Conservation (phyloP, 2,797 vertebrate species). For the Phrynocephalus guinanensis region DNA sequence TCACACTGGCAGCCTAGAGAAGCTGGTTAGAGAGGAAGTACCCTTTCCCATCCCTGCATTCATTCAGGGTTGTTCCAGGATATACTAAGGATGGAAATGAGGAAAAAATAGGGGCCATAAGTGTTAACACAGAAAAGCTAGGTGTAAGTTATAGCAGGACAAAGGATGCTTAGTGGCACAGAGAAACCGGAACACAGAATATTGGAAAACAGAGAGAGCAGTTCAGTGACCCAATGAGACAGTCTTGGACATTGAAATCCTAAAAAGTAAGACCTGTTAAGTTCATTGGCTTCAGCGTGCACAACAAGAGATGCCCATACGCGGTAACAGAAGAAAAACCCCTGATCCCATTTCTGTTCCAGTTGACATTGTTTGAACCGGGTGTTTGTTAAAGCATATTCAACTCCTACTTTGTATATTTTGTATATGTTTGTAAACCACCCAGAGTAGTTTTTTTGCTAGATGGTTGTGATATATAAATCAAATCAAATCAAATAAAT, state of each 20-base stretch:
- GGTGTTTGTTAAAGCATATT: not conserved
- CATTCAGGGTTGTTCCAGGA: not conserved
- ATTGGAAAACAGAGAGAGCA: not conserved
- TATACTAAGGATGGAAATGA: conserved; percentile 3
- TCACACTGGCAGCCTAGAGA: not conserved
- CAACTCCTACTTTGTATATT: not conserved
- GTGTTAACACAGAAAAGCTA: not conserved
- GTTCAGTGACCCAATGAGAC: not conserved
- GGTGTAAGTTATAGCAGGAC: not conserved
- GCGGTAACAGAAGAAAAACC: not conserved
- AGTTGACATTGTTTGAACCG: conserved; percentile 1
- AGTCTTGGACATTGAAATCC: not conserved
- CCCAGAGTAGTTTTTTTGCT: too few species aligned
- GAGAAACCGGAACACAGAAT: not conserved
- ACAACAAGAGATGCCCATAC: conserved; percentile 28
- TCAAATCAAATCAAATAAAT: too few species aligned
- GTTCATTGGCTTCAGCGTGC: not conserved
- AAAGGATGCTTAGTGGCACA: not conserved
- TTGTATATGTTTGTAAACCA: too few species aligned
- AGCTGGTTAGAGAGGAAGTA: not conserved
- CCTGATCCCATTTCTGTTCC: not conserved
- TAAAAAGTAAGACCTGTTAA: not conserved
- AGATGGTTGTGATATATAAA: too few species aligned
- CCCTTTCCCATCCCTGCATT: not conserved
- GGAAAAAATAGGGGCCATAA: not conserved